These are phyloP conservation scores for Poecile montanus DNA, from an alignment of 2,797 vertebrate genomes.

Conservation along the genomic window DNA sequence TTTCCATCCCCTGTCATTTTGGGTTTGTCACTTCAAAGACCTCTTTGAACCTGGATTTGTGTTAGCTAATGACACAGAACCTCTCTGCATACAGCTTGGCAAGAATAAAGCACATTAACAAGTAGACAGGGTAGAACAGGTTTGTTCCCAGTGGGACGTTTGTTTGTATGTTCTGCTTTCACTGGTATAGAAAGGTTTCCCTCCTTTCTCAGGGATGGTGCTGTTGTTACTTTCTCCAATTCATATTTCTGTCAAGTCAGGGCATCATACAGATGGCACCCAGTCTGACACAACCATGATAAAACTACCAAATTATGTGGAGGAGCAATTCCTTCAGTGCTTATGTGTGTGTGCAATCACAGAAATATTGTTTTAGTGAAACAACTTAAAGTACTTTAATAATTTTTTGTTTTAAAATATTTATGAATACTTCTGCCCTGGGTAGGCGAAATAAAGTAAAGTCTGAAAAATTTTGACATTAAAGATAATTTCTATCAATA, in stretches of 20 bases:
- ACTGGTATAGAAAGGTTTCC: neutral
- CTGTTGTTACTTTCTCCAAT: neutral
- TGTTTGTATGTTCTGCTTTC: neutral
- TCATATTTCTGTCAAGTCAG: neutral
- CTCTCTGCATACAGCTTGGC: neutral
- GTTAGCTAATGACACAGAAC: slow-evolving; percentile 41
- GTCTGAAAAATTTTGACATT: neutral
- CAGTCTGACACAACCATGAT: neutral
- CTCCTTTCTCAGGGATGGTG: neutral
- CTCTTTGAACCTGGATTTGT: slow-evolving; percentile 34
- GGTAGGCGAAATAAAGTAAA: neutral
- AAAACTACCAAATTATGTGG: neutral
- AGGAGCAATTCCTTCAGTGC: neutral
- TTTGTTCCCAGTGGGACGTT: slow-evolving; percentile 34
- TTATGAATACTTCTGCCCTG: neutral
- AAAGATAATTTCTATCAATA: neutral
- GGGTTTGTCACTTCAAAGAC: slow-evolving; percentile 47
- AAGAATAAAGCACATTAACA: slow-evolving; percentile 19
- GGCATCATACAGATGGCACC: neutral
- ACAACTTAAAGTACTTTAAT: neutral
- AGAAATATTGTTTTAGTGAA: neutral
- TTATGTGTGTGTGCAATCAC: neutral
- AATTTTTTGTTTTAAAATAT: neutral
- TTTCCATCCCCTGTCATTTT: slow-evolving; percentile 19
- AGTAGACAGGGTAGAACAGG: neutral